A percentile compares a stretch with the other conserved stretches of the same genome.
Conservation (phyloP, 2,797 vertebrate genomes). For the Galago senegalensis region DNA sequence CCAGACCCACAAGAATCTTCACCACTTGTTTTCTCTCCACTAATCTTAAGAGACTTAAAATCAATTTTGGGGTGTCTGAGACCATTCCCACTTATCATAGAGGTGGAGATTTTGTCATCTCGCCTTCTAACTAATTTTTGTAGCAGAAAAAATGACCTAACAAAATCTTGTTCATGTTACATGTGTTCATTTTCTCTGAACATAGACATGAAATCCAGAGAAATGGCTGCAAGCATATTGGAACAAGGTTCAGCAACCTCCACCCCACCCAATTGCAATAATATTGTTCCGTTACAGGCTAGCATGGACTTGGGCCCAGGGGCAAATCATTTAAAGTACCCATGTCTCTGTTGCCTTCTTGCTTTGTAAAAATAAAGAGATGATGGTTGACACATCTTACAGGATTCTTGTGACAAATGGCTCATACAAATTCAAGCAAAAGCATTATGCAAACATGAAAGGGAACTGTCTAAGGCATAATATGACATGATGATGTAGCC, state of each 20-base stretch:
- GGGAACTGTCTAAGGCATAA: not conserved
- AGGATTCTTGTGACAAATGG: constrained; percentile 48
- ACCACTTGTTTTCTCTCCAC: constrained; percentile 35
- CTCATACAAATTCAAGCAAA: constrained; percentile 40
- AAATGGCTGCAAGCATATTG: not conserved
- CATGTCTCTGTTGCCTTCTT: not conserved
- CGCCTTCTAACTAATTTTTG: not conserved
- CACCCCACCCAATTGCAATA: rapidly evolving
- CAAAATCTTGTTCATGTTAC: not conserved
- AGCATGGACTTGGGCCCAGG: not conserved
- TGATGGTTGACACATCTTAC: not conserved
- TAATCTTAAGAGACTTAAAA: not conserved
- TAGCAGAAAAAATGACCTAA: not conserved
- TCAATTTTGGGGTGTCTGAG: not conserved
- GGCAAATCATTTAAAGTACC: not conserved
- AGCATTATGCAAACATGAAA: not conserved
- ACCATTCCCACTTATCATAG: not conserved
- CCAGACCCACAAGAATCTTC: constrained; percentile 58
- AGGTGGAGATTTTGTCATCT: not conserved
- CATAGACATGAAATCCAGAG: not conserved
- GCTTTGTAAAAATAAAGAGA: not conserved
- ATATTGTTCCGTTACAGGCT: not conserved
- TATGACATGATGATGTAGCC: not conserved
- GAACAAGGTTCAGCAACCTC: too few relatives aligned
- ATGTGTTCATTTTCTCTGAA: not conserved